Percentiles rank a stretch among this genome's conserved stretches.
phyloP scores from a whole-genome alignment of 2,888 invertebrate species.

The Stratiomys singularior region DNA sequence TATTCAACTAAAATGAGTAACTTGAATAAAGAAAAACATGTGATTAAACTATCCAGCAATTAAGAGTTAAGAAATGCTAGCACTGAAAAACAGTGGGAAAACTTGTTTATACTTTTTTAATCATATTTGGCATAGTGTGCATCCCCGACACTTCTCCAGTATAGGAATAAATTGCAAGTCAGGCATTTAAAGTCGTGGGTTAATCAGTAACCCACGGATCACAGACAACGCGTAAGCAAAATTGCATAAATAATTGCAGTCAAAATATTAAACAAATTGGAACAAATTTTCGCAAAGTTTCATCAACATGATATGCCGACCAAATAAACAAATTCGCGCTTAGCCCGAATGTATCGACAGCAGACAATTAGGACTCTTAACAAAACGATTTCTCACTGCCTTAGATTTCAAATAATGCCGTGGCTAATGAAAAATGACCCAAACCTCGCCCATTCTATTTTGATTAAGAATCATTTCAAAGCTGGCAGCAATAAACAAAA shows the following conservation, averaged over 20 bases:
- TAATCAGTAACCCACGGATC: not conserved
- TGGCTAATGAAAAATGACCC: not conserved
- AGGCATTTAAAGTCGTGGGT: no score
- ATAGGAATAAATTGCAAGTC: no score
- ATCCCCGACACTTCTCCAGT: no score
- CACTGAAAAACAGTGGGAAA: no score
- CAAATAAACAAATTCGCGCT: slow-evolving; percentile 12
- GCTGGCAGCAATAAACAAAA: slow-evolving; percentile 1
- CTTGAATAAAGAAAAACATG: no score
- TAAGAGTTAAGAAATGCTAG: no score
- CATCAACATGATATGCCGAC: not conserved
- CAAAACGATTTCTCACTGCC: not conserved
- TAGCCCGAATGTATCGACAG: not conserved
- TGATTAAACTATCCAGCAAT: no score
- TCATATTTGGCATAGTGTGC: no score
- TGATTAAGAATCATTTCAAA: not conserved
- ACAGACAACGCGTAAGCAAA: slow-evolving; percentile 7
- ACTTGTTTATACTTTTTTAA: no score
- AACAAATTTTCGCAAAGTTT: not conserved
- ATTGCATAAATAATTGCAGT: not conserved
- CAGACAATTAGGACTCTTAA: not conserved
- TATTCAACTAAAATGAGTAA: no score
- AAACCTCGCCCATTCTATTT: not conserved
- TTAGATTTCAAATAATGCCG: not conserved
- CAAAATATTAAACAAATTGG: not conserved